phyloP scores from a whole-genome alignment of 2,888 invertebrate species.

The Periphyllus acericola region DNA sequence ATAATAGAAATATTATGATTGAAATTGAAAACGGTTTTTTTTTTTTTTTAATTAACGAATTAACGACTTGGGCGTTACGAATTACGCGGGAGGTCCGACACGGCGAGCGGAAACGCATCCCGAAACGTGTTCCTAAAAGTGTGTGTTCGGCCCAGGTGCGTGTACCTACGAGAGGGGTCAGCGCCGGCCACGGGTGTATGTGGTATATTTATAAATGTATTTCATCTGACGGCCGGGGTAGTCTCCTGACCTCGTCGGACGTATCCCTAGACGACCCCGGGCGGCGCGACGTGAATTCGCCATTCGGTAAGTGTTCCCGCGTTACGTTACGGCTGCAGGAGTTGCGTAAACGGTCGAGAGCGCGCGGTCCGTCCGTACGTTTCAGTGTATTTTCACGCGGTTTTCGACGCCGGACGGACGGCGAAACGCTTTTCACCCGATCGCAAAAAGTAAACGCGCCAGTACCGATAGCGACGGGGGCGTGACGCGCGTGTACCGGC shows the following conservation, averaged over 20 bases:
- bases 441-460: background rate
- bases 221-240: slow-evolving; percentile 2
- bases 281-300: no score
- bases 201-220: background rate
- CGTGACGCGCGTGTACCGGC: no score
- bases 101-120: background rate
- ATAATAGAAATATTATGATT: slow-evolving; percentile 2
- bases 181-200: background rate
- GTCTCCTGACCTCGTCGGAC: slow-evolving; percentile 40
- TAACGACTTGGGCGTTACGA: slow-evolving; percentile 40
- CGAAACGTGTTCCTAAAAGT: slow-evolving; percentile 34
- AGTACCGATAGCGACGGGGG: no score
- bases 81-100: slow-evolving; percentile 39
- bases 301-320: no score
- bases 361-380: background rate
- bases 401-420: background rate
- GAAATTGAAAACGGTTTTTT: background rate
- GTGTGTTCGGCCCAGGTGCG: no score
- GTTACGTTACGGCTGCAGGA: no score
- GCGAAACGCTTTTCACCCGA: background rate
- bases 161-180: slow-evolving; percentile 44
- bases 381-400: background rate
- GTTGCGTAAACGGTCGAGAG: no score
- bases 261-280: slow-evolving; percentile 18
- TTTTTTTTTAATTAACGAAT: slow-evolving; percentile 48